phyloP scores from a whole-genome alignment of 2,113 vertebrate genomes.

The Kryptolebias marmoratus region DNA sequence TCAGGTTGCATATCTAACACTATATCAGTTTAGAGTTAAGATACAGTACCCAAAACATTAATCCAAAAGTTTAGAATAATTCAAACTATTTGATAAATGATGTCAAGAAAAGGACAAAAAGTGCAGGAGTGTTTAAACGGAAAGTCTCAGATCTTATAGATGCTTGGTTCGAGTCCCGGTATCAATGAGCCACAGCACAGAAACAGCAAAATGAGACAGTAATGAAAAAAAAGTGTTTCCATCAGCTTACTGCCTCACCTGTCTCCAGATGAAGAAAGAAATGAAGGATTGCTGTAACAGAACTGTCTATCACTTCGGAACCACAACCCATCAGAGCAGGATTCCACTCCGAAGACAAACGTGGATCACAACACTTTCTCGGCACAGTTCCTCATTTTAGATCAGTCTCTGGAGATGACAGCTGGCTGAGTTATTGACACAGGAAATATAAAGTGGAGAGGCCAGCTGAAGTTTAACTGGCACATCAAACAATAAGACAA shows the following conservation, averaged over 20 bases:
- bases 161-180: conserved; percentile 39
- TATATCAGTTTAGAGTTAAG: neutral
- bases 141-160: conserved; percentile 43
- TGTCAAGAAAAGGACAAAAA: conserved; percentile 54
- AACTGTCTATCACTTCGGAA: conserved; percentile 65
- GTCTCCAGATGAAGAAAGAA: conserved; percentile 49
- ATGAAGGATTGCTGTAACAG: conserved; percentile 58
- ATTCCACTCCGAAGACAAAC: conserved; percentile 44
- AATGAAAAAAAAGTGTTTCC: conserved; percentile 65
- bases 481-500: conserved; percentile 2
- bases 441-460: conserved; percentile 20
- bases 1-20: conserved; percentile 13
- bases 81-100: conserved; percentile 48
- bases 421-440: conserved; percentile 47
- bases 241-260: conserved; percentile 67
- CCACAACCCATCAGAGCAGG: conserved; percentile 51
- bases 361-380: conserved; percentile 48
- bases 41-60: neutral
- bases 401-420: conserved; percentile 42
- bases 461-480: conserved; percentile 18
- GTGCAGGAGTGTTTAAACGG: conserved; percentile 20
- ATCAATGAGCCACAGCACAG: conserved; percentile 50
- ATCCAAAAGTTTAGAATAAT: conserved; percentile 32
- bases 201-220: conserved; percentile 36
- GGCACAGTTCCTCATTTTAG: conserved; percentile 29